Evolutionary conservation across 2,888 invertebrate genomes (phyloP).

Genomic region (Slavum lentiscoides): DNA sequence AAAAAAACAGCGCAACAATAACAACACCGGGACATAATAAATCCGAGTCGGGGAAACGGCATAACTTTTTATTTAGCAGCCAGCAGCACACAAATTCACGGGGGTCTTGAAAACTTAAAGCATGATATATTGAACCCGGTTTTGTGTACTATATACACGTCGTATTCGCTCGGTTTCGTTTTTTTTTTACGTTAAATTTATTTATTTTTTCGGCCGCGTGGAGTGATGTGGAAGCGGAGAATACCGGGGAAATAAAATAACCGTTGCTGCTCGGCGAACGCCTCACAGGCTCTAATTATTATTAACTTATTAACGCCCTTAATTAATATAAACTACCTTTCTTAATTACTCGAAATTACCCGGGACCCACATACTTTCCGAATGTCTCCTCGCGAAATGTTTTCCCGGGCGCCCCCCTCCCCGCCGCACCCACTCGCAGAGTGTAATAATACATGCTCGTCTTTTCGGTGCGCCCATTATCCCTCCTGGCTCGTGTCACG

Average conservation of each 20-base stretch:
- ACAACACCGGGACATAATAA: slow-evolving; percentile 52
- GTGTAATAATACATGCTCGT: slow-evolving; percentile 33
- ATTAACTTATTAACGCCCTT: slow-evolving; percentile 55
- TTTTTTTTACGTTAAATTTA: no score
- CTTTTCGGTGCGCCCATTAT: slow-evolving; percentile 31
- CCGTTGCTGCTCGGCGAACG: slow-evolving; percentile 19
- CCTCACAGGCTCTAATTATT: slow-evolving; percentile 47
- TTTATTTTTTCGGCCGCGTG: slow-evolving; percentile 23
- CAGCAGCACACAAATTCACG: slow-evolving; percentile 39
- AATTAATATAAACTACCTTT: slow-evolving; percentile 58
- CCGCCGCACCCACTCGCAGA: not conserved
- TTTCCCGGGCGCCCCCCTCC: not conserved
- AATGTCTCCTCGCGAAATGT: slow-evolving; percentile 46
- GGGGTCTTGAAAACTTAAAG: slow-evolving; percentile 53
- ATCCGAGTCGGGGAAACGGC: slow-evolving; percentile 49
- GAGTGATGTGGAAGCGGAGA: not conserved
- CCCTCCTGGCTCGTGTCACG: slow-evolving; percentile 14
- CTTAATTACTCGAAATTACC: slow-evolving; percentile 58
- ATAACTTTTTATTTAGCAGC: slow-evolving; percentile 51
- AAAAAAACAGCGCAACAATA: slow-evolving; percentile 8
- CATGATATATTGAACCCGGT: slow-evolving; percentile 50
- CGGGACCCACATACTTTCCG: slow-evolving; percentile 49
- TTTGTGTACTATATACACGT: slow-evolving; percentile 47
- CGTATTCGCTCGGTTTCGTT: no score
- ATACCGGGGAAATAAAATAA: slow-evolving; percentile 7